Conservation (phyloP, 2,113 vertebrate genomes). For the Lophura nycthemera region DNA sequence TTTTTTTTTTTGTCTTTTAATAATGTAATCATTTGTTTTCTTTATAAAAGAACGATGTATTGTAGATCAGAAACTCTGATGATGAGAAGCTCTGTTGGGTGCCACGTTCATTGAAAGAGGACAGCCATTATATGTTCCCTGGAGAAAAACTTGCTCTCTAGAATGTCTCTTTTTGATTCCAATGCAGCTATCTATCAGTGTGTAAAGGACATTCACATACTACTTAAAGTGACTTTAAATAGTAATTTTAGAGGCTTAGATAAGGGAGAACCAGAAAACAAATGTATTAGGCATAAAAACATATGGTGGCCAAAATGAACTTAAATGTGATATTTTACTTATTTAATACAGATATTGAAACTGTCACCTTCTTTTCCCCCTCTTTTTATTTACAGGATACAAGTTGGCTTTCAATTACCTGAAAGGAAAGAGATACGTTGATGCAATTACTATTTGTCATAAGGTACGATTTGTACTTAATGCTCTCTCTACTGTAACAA, state of each 20-base stretch:
- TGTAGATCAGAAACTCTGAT: not conserved
- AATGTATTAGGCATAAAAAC: not conserved
- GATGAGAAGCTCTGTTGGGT: not conserved
- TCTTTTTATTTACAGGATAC: constrained; percentile 84
- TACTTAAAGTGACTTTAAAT: not conserved
- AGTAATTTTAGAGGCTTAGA: not conserved
- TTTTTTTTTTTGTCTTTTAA: not conserved
- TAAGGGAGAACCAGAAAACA: not conserved
- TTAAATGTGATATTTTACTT: not conserved
- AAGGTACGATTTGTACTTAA: constrained; percentile 83
- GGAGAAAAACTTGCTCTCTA: not conserved
- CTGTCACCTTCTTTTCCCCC: not conserved
- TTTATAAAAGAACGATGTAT: not conserved
- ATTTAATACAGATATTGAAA: not conserved
- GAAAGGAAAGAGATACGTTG: constrained; percentile 94
- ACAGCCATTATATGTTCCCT: not conserved
- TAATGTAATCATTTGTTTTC: not conserved
- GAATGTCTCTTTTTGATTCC: constrained; percentile 3
- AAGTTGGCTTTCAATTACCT: constrained; percentile 98
- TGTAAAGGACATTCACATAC: not conserved
- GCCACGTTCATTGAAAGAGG: not conserved
- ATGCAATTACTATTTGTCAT: constrained; percentile 94
- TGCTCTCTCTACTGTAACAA: not conserved
- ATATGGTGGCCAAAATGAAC: accelerated
- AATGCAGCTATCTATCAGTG: not conserved